phyloP scores from a whole-genome alignment of 2,888 invertebrate genomes.

The Hirtodrosophila trivittata region DNA sequence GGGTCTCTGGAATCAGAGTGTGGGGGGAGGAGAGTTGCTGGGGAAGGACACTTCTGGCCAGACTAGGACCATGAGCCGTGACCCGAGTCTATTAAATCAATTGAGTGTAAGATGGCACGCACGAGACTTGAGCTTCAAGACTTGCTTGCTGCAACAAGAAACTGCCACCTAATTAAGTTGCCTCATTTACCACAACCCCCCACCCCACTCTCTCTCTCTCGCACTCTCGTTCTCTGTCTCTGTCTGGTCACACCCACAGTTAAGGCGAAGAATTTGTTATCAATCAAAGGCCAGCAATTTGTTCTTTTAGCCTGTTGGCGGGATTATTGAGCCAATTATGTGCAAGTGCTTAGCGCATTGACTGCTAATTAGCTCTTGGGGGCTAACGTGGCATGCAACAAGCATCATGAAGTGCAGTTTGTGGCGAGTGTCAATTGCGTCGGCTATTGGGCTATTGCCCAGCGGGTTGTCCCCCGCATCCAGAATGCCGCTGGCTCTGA shows the following conservation, averaged over 20 bases:
- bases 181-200: constrained; percentile 62
- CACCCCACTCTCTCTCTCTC: background rate
- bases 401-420: constrained; percentile 51
- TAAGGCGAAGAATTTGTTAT: constrained; percentile 49
- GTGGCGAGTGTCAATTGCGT: constrained; percentile 62
- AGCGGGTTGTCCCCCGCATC: constrained; percentile 23
- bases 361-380: constrained; percentile 66
- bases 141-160: constrained; percentile 17
- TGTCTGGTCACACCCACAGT: constrained; percentile 4
- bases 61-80: constrained; percentile 52
- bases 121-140: constrained; percentile 38
- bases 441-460: constrained; percentile 62
- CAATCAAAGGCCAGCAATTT: constrained; percentile 50
- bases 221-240: background rate
- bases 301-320: constrained; percentile 12
- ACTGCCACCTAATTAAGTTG: constrained; percentile 72
- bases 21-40: constrained; percentile 3
- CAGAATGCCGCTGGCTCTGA: background rate
- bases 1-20: too few species aligned
- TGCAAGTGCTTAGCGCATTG: constrained; percentile 75
- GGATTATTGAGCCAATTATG: constrained; percentile 70
- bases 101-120: constrained; percentile 75
- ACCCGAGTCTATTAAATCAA: constrained; percentile 73
- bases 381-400: constrained; percentile 43
- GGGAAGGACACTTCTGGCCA: background rate